phyloP scores from a whole-genome alignment of 2,113 vertebrate genomes.

The Forbesichthys papilliferus region DNA sequence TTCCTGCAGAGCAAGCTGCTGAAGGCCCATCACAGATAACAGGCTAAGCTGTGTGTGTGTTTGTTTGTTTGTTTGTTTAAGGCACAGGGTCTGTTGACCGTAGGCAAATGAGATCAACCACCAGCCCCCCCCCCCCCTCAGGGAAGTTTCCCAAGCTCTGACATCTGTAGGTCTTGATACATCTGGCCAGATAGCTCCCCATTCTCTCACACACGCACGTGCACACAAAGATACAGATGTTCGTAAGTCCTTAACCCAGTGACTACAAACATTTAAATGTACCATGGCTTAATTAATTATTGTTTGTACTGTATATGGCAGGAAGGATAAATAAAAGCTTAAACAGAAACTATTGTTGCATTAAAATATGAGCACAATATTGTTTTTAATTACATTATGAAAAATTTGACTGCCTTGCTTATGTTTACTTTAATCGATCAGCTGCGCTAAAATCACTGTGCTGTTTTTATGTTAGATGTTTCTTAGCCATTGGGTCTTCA shows the following conservation, averaged over 20 bases:
- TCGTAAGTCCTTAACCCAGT: not conserved
- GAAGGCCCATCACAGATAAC: conserved; percentile 67
- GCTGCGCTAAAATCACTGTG: no score
- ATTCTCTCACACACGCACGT: conserved; percentile 5
- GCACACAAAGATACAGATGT: conserved; percentile 15
- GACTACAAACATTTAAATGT: conserved; percentile 9
- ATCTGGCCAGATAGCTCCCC: conserved; percentile 30
- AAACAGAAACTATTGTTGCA: no score
- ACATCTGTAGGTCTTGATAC: conserved; percentile 49
- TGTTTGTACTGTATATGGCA: not conserved
- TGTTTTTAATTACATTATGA: no score
- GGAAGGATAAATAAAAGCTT: no score
- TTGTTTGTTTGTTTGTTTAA: conserved; percentile 78
- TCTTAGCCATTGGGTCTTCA: no score
- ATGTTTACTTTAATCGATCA: not conserved
- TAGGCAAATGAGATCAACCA: conserved; percentile 67
- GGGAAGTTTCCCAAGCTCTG: conserved; percentile 48
- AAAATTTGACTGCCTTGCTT: not conserved
- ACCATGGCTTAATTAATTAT: conserved; percentile 1
- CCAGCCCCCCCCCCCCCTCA: conserved; percentile 17
- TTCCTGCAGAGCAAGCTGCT: conserved; percentile 61
- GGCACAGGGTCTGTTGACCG: conserved; percentile 67
- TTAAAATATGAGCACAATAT: no score
- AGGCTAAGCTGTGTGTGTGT: conserved; percentile 68
- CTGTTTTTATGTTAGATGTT: no score